Conservation (phyloP, 2,797 vertebrate genomes). For the Phoxinus dragarum region DNA sequence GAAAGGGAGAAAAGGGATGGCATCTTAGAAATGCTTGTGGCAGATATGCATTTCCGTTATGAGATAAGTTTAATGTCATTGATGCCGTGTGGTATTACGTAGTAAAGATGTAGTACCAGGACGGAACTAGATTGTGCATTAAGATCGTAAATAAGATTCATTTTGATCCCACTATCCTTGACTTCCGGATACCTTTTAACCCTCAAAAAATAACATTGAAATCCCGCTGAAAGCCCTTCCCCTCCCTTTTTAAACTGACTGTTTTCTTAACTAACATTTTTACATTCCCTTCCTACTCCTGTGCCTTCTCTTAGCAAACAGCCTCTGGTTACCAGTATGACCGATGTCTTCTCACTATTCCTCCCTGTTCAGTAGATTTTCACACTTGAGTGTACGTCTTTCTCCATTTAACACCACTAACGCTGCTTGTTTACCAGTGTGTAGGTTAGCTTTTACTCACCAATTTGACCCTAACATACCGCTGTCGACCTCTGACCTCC, state of each 20-base stretch:
- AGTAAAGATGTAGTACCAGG: not conserved
- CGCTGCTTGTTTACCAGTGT: constrained; percentile 38
- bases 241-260: constrained; percentile 42
- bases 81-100: not conserved
- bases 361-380: not conserved
- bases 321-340: not conserved
- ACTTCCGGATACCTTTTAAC: not conserved
- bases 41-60: not conserved
- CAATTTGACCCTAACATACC: constrained; percentile 68
- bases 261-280: constrained; percentile 17
- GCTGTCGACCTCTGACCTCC: constrained; percentile 65
- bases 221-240: constrained; percentile 31
- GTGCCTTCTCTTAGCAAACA: not conserved
- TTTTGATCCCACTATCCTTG: not conserved
- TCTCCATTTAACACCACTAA: constrained; percentile 64
- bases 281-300: not conserved
- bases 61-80: not conserved
- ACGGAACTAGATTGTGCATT: not conserved
- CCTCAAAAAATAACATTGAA: constrained; percentile 41
- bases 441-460: constrained; percentile 66
- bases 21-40: not conserved
- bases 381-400: not conserved
- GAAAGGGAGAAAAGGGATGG: constrained; percentile 53
- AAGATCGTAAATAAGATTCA: not conserved
- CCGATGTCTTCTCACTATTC: not conserved